These are phyloP conservation scores for Andrena trimmerana DNA, from an alignment of 2,888 invertebrate species.

Conservation along the genomic window DNA sequence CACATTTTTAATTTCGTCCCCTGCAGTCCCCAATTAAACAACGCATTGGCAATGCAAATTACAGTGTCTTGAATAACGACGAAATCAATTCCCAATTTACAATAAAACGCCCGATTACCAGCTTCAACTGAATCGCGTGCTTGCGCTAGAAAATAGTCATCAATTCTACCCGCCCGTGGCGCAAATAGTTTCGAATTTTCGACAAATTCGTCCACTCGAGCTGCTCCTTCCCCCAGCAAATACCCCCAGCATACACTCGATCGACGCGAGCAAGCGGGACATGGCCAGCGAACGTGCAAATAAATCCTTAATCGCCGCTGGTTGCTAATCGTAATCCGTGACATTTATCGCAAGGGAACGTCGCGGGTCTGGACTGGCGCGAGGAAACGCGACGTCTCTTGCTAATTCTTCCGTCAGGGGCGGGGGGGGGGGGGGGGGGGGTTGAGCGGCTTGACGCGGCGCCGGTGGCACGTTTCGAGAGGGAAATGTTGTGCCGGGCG, in stretches of 20 bases:
- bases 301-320: too few relatives aligned
- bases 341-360: too few relatives aligned
- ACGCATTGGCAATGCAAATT: not conserved
- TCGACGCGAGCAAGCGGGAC: too few relatives aligned
- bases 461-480: not conserved
- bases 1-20: not conserved
- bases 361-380: too few relatives aligned
- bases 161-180: not conserved
- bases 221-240: not conserved
- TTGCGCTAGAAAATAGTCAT: not conserved
- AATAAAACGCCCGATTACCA: constrained; percentile 21
- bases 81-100: constrained; percentile 23
- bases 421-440: too few relatives aligned
- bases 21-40: constrained; percentile 8
- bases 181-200: constrained; percentile 3
- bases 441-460: too few relatives aligned
- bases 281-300: too few relatives aligned
- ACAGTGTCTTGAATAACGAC: not conserved
- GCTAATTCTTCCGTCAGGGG: too few relatives aligned
- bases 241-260: too few relatives aligned
- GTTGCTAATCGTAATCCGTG: too few relatives aligned
- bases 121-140: not conserved
- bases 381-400: too few relatives aligned
- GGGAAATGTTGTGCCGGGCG: not conserved
- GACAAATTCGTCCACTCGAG: constrained; percentile 4